Evolutionary conservation across 2,888 invertebrate genomes (phyloP).

Genomic region (Meiosimyza platycephala): DNA sequence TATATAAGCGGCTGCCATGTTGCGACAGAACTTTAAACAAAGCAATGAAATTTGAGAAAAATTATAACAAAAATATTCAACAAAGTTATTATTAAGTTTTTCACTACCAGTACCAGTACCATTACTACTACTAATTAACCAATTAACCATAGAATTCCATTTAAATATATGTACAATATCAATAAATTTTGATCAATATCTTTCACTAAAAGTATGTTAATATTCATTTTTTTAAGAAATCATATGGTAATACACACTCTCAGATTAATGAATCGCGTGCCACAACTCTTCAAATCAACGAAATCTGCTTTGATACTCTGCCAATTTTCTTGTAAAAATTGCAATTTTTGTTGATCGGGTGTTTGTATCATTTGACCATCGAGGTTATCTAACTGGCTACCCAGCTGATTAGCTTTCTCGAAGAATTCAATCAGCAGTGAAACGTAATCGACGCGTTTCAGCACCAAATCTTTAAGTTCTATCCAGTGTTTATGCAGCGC

Average conservation of each 20-base stretch:
- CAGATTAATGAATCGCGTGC: constrained; percentile 73
- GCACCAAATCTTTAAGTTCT: constrained; percentile 72
- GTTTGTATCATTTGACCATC: constrained; percentile 72
- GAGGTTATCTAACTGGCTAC: constrained; percentile 74
- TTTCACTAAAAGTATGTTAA: neutral
- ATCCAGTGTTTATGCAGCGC: constrained; percentile 74
- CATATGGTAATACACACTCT: constrained; percentile 63
- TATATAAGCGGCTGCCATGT: neutral
- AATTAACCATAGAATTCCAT: constrained; percentile 19
- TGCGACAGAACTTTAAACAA: neutral
- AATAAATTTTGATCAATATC: neutral
- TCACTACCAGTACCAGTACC: too few relatives aligned
- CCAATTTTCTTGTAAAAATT: constrained; percentile 69
- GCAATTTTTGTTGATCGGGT: constrained; percentile 71
- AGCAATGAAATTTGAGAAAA: neutral
- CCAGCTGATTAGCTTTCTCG: constrained; percentile 75
- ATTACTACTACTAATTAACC: neutral
- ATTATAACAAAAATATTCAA: neutral
- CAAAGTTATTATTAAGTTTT: too few relatives aligned
- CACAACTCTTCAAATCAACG: constrained; percentile 75
- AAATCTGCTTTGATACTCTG: constrained; percentile 73
- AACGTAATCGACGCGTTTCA: constrained; percentile 75
- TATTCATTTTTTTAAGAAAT: neutral
- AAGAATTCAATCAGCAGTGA: constrained; percentile 79
- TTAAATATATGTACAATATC: neutral